These are phyloP conservation scores for Nomada hirtipes DNA, from an alignment of 2,888 invertebrate genomes.

Conservation along the genomic window DNA sequence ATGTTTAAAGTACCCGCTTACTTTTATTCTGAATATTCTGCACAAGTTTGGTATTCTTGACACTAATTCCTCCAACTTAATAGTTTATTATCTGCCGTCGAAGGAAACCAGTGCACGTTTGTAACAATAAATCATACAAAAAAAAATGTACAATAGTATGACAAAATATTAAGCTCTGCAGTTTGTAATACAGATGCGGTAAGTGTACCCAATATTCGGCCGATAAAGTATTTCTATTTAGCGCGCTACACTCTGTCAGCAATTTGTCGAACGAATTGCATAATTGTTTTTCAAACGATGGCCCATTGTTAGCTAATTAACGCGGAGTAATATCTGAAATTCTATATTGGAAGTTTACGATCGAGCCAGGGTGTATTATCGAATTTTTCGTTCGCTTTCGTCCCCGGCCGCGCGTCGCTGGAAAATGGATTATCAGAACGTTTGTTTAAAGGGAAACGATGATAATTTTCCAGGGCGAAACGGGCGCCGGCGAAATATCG, in stretches of 20 bases:
- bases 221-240: not conserved
- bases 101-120: no score
- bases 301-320: not conserved
- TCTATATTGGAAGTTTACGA: constrained; percentile 10
- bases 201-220: not conserved
- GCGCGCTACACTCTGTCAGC: not conserved
- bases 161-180: no score
- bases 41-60: no score
- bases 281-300: not conserved
- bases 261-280: not conserved
- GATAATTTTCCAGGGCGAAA: constrained; percentile 18
- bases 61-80: no score
- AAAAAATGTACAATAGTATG: no score
- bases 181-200: no score
- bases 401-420: not conserved
- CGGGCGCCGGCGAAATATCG: constrained; percentile 3
- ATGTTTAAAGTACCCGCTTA: no score
- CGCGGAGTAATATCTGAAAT: not conserved
- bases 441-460: constrained; percentile 14
- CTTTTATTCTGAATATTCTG: no score
- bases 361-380: not conserved
- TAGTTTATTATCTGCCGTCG: no score
- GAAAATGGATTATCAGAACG: constrained; percentile 19
- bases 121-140: no score
- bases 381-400: not conserved